Base-by-base conservation (phyloP, 2,888 invertebrate genomes). In the Drosophila birchii region DNA sequence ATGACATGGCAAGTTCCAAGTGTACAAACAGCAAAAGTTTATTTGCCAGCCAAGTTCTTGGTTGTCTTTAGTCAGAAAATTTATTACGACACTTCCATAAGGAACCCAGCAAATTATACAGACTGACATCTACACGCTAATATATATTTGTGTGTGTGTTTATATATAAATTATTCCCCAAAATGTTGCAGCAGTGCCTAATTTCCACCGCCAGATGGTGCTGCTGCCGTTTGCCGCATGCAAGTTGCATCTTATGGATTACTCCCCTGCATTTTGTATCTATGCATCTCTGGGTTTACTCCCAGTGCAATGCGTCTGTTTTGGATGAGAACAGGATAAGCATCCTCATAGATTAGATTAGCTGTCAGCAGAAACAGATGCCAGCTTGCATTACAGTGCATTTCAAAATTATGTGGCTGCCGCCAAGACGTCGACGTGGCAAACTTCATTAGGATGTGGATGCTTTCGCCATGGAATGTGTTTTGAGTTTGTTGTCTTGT, bases 11-110 rank as follows among this genome's bases (percentile, higher is more conserved):
- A 66, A 66, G 18, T 68, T 66, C 47, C 68, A 56, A 66, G 67
- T 66, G 55, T 41, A 55, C 66, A 68, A 68, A 66, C 66, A 68
- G 55, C 55, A 68, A 66, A 68, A 66, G 66, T 68, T 68, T 66
- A 56, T 66, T 68, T 56, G 66, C 36, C 55, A 34, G 68, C 36
- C 47, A 26, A 55, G 41, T 41, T 67, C 62, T 61, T 53, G 14
- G 61, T 51, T 60, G 64, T 66, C 64, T 61, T 66, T 43, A 66
- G 64, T 23, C 61, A 34, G 38, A 68, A 68, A 68, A 66, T 68
- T 66, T 66, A 68, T 68, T 66, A 49, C 66, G 68, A 68, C 68
- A 68, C 55, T 54, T 60, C 61, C 34, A 36, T 34, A 53, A 16
- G 45, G 64, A 67, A 26, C 64, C 34, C 64, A 7, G 20, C 16